Evolutionary conservation across 2,888 invertebrate genomes (phyloP).

Genomic region (Sinohyriopsis cumingii): DNA sequence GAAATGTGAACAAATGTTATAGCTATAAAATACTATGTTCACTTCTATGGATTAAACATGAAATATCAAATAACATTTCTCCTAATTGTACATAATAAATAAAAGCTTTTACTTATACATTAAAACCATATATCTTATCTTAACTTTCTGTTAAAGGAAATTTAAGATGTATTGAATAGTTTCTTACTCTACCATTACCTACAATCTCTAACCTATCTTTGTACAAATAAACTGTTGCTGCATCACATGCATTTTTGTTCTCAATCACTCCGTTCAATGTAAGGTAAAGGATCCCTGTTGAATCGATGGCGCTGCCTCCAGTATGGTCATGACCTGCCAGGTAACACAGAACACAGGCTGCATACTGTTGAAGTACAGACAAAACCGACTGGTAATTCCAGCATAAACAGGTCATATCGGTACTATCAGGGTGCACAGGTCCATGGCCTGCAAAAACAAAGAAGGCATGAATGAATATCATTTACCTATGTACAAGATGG

Average conservation of each 20-base stretch:
- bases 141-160: too few relatives aligned
- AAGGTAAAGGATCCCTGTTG: constrained; percentile 66
- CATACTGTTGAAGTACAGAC: constrained; percentile 54
- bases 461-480: background rate
- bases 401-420: constrained; percentile 52
- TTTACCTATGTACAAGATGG: too few relatives aligned
- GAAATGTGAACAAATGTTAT: too few relatives aligned
- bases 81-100: too few relatives aligned
- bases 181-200: constrained; percentile 50
- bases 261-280: constrained; percentile 69
- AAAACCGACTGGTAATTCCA: constrained; percentile 70
- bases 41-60: too few relatives aligned
- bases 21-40: too few relatives aligned
- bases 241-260: constrained; percentile 54
- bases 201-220: constrained; percentile 50
- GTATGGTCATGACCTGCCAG: constrained; percentile 70
- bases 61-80: too few relatives aligned
- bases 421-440: constrained; percentile 44
- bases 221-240: constrained; percentile 62
- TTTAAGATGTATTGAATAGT: too few relatives aligned
- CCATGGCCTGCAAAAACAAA: background rate
- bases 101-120: too few relatives aligned
- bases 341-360: constrained; percentile 64
- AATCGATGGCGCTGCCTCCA: constrained; percentile 61
- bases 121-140: too few relatives aligned